Conservation (phyloP, 2,797 vertebrate genomes). For the Cottoperca gobio region DNA sequence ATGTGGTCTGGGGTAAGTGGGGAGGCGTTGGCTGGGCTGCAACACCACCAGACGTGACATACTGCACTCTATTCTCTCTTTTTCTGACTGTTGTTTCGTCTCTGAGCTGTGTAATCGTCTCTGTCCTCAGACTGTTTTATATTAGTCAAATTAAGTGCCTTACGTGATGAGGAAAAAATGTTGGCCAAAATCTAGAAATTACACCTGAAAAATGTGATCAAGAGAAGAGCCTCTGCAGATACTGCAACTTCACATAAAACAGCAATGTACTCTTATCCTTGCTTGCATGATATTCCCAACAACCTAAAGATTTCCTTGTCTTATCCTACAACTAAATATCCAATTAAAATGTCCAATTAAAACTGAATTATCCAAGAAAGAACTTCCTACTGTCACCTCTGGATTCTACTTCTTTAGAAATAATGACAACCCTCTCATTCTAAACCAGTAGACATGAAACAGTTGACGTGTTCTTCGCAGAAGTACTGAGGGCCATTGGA, state of each 20-base stretch:
- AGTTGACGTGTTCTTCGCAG: neutral
- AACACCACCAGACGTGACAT: constrained; percentile 79
- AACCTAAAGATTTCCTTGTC: neutral
- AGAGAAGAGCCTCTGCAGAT: neutral
- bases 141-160: constrained; percentile 39
- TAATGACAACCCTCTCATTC: neutral
- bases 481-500: constrained; percentile 8
- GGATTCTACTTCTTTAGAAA: constrained; percentile 2
- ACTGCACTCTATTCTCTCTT: constrained; percentile 68
- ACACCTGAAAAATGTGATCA: neutral
- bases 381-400: neutral
- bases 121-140: constrained; percentile 39
- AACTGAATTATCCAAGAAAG: neutral
- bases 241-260: neutral
- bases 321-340: neutral
- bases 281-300: neutral
- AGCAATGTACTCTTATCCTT: neutral
- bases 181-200: constrained; percentile 1
- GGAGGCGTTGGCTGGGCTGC: constrained; percentile 77
- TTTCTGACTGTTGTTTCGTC: constrained; percentile 63
- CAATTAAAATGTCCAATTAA: neutral
- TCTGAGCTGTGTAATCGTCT: constrained; percentile 48
- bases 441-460: neutral
- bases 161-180: constrained; percentile 32
- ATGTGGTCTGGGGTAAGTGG: constrained; percentile 80